Percentiles rank a stretch among this genome's conserved stretches.
phyloP scores from a whole-genome alignment of 2,888 invertebrate species.

The Gymnocheta viridis region DNA sequence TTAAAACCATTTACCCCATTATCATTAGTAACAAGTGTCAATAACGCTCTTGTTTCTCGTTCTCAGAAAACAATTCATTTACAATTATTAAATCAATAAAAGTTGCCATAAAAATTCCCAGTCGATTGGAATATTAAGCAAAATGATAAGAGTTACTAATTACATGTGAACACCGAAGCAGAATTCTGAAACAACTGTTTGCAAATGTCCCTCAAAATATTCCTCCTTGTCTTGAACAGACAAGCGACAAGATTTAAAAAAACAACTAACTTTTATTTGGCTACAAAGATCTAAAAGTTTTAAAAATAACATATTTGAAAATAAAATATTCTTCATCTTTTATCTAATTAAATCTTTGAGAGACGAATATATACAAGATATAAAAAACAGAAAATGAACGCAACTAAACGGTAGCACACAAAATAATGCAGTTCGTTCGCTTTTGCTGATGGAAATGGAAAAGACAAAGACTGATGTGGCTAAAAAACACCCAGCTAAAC shows the following conservation, averaged over 20 bases:
- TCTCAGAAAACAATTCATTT: neutral
- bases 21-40: constrained; percentile 27
- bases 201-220: neutral
- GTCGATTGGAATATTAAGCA: neutral
- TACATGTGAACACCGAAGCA: neutral
- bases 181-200: constrained; percentile 10
- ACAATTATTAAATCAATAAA: neutral
- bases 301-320: neutral
- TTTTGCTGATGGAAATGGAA: neutral
- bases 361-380: neutral
- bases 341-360: neutral
- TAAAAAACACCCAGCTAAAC: neutral
- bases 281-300: neutral
- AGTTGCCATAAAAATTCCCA: neutral
- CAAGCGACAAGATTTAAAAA: neutral
- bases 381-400: neutral
- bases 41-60: neutral
- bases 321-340: neutral
- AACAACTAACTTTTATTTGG: neutral
- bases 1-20: neutral
- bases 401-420: neutral
- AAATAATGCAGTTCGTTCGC: neutral
- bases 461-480: neutral
- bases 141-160: constrained; percentile 15
- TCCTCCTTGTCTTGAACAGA: neutral